phyloP scores from a whole-genome alignment of 2,888 invertebrate genomes.

The Oithona nana region DNA sequence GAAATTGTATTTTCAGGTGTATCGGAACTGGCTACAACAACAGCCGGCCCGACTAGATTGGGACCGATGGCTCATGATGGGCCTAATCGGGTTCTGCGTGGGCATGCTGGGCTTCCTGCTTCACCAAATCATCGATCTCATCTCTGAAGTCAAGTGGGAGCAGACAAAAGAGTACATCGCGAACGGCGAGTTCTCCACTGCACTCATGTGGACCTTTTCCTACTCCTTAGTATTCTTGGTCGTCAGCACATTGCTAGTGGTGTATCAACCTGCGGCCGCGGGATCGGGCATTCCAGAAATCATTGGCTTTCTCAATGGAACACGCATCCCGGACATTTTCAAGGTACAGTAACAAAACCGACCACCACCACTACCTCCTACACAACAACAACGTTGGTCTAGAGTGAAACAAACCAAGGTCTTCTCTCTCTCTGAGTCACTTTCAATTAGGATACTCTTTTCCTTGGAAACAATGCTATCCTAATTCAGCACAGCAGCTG shows the following conservation, averaged over 20 bases:
- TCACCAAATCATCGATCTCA: constrained; percentile 17
- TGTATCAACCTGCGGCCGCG: constrained; percentile 17
- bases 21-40: constrained; percentile 18
- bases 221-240: constrained; percentile 16
- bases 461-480: too few relatives aligned
- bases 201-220: constrained; percentile 7
- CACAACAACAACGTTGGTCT: too few relatives aligned
- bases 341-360: too few relatives aligned
- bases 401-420: too few relatives aligned
- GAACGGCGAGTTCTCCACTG: constrained; percentile 10
- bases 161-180: constrained; percentile 10
- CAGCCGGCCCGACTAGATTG: constrained; percentile 16
- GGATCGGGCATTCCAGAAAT: constrained; percentile 27
- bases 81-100: constrained; percentile 16
- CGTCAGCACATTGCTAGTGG: constrained; percentile 12
- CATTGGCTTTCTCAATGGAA: constrained; percentile 28
- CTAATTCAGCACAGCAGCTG: too few relatives aligned
- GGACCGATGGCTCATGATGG: constrained; percentile 18
- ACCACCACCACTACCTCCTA: too few relatives aligned
- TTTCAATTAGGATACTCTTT: too few relatives aligned
- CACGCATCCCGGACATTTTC: constrained; percentile 26
- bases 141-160: constrained; percentile 17
- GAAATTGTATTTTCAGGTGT: too few relatives aligned
- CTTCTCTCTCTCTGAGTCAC: too few relatives aligned
- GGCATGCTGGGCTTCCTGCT: constrained; percentile 17